Evolutionary conservation across 2,888 invertebrate species (phyloP), one percentile per base, ranked within the genome.

Genomic region (Thera obeliscata): DNA sequence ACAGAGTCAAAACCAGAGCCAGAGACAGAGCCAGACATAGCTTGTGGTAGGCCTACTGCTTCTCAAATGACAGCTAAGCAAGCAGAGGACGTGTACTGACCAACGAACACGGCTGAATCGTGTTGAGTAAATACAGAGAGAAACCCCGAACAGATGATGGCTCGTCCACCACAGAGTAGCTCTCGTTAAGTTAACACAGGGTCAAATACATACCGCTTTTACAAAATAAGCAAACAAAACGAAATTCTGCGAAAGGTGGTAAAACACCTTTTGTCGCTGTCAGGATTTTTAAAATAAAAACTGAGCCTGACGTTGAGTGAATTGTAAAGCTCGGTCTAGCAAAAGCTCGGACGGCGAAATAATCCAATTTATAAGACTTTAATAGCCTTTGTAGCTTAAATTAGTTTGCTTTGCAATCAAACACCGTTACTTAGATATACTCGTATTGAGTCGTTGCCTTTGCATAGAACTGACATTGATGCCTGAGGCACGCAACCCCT

Each of bases 321-420:
- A 36, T 54, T 5, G 38, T 12, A 58, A 55, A 56, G 35, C 12
- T 36, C 11, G 35, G 36, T 57, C 57, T 61, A 65, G 54, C 61
- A 56, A 49, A 56, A 56, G 49, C 48, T 61, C 33, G 46, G 55
- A 60, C 38, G 56, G 55, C 62, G 41, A 56, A 60, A 78, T 69
- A 78, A 79, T 78, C 79, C 79, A 76, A 82, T 82, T 81, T 78
- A 68, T 67, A 73, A 70, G 64, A 56, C 74, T 66, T 33, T 81
- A 80, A 82, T 82, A 76, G 78, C 76, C 74, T 69, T 73, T 66
- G 70, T 70, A 60, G 68, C 59, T 63, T 64, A 63, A 68, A 70
- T 71, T 71, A 63, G 71, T 66, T 59, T 72, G 63, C 67, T 67
- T 64, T 68, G 70, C 67, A 68, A 72, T 71, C 69, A 70, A 67